A percentile compares a stretch with the other conserved stretches of the same genome.
Evolutionary conservation across 1,140 invertebrate species (phyloP).

Genomic region (Pararge aegeria): DNA sequence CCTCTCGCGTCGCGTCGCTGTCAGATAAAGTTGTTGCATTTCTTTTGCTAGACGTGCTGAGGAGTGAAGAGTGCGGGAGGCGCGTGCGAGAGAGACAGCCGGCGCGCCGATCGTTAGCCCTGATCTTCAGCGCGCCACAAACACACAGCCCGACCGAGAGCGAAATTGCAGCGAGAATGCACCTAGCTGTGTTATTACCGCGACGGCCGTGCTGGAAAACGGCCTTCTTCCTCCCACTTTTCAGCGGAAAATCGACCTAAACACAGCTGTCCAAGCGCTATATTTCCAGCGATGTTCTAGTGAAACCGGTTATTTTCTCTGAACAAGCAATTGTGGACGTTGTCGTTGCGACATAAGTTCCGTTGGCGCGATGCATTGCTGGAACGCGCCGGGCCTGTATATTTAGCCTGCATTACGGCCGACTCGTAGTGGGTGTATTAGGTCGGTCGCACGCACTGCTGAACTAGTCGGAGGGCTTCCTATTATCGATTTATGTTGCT

Average conservation of each 20-base stretch:
- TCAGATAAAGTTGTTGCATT: conserved; percentile 77
- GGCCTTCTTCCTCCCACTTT: conserved; percentile 48
- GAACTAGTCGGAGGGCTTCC: conserved; percentile 77
- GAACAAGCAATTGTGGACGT: conserved; percentile 68
- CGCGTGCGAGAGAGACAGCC: conserved; percentile 57
- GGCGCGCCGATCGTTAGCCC: conserved; percentile 75
- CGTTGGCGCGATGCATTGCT: conserved; percentile 46
- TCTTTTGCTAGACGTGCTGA: conserved; percentile 65
- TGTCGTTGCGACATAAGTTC: conserved; percentile 60
- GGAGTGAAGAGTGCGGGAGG: conserved; percentile 27
- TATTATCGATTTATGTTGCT: conserved; percentile 76
- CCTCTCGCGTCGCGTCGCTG: conserved; percentile 73
- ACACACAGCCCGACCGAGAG: conserved; percentile 78
- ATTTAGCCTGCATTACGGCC: conserved; percentile 76
- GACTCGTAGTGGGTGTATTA: conserved; percentile 70
- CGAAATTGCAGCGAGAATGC: conserved; percentile 79
- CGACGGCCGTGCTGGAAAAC: conserved; percentile 51
- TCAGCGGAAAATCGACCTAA: conserved; percentile 41
- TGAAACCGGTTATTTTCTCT: conserved; percentile 66
- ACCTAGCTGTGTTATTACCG: conserved; percentile 77
- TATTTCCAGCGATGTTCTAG: conserved; percentile 30
- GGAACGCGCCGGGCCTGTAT: conserved; percentile 59
- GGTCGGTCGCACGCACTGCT: conserved; percentile 77
- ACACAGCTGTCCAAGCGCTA: conserved; percentile 30
- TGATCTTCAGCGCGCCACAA: conserved; percentile 79